Evolutionary conservation across 2,888 invertebrate genomes (phyloP).

Genomic region (Papilio elwesi): DNA sequence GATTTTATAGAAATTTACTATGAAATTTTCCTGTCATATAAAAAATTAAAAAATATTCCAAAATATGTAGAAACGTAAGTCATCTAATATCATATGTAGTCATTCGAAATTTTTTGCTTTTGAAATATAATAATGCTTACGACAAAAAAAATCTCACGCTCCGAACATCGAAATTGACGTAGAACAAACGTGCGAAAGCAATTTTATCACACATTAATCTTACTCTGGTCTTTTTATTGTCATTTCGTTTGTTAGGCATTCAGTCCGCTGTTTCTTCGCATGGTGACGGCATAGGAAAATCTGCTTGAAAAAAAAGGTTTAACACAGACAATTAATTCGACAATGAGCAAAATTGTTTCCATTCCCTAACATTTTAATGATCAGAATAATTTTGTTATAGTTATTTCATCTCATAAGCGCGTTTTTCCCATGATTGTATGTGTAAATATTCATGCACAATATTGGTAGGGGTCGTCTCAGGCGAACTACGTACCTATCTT

Average conservation of each 20-base stretch:
- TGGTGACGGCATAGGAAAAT: conserved; percentile 7
- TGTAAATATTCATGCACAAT: too few relatives aligned
- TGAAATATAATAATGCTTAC: conserved; percentile 19
- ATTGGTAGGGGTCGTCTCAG: too few relatives aligned
- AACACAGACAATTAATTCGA: background rate
- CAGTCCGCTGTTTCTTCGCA: background rate
- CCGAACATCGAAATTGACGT: conserved; percentile 22
- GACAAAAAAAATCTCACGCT: conserved; percentile 32
- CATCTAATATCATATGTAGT: background rate
- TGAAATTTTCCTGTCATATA: too few relatives aligned
- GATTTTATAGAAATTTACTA: too few relatives aligned
- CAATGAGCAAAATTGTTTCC: too few relatives aligned
- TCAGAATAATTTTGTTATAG: too few relatives aligned
- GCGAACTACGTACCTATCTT: too few relatives aligned
- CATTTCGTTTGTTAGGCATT: conserved; percentile 4
- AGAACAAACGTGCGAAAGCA: conserved; percentile 27
- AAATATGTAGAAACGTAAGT: background rate
- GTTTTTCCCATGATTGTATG: too few relatives aligned
- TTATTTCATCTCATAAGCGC: too few relatives aligned
- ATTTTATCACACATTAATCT: conserved; percentile 30
- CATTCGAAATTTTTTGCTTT: background rate
- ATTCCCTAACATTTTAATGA: too few relatives aligned
- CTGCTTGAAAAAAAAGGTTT: background rate
- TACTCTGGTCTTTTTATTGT: conserved; percentile 24
- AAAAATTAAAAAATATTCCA: too few relatives aligned